Base-by-base conservation (phyloP, 2,113 vertebrate species). In the human (Homo sapiens) region DNA sequence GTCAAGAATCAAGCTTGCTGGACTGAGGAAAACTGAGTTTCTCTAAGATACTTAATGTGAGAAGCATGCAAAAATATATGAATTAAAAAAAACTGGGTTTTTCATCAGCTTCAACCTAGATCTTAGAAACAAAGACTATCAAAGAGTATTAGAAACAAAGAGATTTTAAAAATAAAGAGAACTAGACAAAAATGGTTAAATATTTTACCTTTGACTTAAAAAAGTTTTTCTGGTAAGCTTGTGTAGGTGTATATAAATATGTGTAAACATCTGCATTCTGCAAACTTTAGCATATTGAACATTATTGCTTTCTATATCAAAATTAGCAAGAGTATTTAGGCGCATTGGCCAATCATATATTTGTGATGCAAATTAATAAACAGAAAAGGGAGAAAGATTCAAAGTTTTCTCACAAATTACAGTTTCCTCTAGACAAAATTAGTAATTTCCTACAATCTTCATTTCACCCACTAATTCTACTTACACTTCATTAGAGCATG, bases 1-100 rank as follows among this genome's bases (percentile, higher is more conserved):
- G 48, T 50, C 86, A 93, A 8, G n/a, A 59, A 98, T 8, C 52
- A 98, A 70, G 52, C 95, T 96, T 93, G n/a, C 45, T 97, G 48
- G n/a, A 96, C 1, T 8, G 0, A 97, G 52, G 78, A 97, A 86
- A 48, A 45, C 20, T 96, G 79, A 82, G 1, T 18, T 11, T 32
- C 30, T 96, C 22, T 91, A 83, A 79, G 64, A 70, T 88, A 92
- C 52, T 95, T 40, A 5, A 55, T 96, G 61, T 85, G 81, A 84
- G 86, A 81, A 95, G 81, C 89, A 97, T 78, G 73, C n/a, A 89
- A 93, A 89, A 97, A 95, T 5, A 1, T n/a, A 32, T 88, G 57
- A 97, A 27, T 96, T 96, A 73, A 45, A 95, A 55, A 91, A 96
- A 76, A 38, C 38, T 66, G 2, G 16, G n/a, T 25, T 27, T 88